Conservation (phyloP, 2,888 invertebrate genomes). For the Peribatodes rhomboidaria region DNA sequence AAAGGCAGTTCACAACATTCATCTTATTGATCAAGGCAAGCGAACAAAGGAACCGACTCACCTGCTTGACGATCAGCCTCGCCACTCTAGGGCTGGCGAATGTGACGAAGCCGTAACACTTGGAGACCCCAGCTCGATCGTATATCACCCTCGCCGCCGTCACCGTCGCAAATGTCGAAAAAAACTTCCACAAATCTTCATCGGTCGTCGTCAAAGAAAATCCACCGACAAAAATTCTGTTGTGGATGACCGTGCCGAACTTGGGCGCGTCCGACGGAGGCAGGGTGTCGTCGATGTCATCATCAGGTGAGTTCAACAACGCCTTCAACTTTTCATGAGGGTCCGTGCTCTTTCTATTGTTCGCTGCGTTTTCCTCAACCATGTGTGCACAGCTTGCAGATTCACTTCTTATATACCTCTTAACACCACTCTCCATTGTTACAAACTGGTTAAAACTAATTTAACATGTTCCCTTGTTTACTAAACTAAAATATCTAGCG, state of each 20-base stretch:
- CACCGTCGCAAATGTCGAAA: conserved; percentile 95
- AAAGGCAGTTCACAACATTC: not conserved
- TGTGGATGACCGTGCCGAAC: conserved; percentile 95
- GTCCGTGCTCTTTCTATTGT: conserved; percentile 73
- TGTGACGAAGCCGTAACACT: conserved; percentile 96
- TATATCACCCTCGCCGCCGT: conserved; percentile 98
- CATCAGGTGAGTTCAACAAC: conserved; percentile 77
- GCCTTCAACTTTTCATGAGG: conserved; percentile 83
- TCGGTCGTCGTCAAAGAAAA: conserved; percentile 97
- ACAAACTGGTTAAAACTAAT: conserved; percentile 54
- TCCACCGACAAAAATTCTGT: conserved; percentile 98
- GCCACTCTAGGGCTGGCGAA: conserved; percentile 84
- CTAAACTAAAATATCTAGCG: conserved; percentile 78
- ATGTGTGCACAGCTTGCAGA: conserved; percentile 83
- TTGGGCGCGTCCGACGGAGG: conserved; percentile 85
- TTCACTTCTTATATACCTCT: conserved; percentile 81
- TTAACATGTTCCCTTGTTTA: conserved; percentile 83
- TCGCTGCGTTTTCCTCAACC: conserved; percentile 77
- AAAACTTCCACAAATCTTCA: conserved; percentile 95
- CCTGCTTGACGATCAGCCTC: conserved; percentile 83
- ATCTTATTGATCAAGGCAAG: conserved; percentile 26
- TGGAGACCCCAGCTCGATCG: conserved; percentile 97
- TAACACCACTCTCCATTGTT: conserved; percentile 76
- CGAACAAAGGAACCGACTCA: conserved; percentile 54
- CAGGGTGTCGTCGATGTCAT: conserved; percentile 77